Evolutionary conservation across 2,113 vertebrate species (phyloP), one percentile per base, ranked within the genome.

Genomic region (Alectura lathami): DNA sequence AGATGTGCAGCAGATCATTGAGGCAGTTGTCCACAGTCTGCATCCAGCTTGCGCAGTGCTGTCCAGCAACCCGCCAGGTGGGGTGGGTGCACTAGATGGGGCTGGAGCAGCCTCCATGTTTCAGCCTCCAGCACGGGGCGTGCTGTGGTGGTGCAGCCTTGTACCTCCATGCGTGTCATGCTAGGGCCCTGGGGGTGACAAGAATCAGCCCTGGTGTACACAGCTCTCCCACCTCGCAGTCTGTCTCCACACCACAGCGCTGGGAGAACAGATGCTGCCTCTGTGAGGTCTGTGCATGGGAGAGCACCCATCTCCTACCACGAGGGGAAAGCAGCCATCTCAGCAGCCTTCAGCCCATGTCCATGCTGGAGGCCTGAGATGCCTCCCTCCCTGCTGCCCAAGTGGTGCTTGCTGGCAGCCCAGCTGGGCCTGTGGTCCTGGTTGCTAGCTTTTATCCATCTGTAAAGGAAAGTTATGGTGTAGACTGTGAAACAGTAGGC

Each of bases 11-110:
- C 42, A 15, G 42, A 29, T 79, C 62, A 18, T 64, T 63, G 34
- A 91, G 68, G 72, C 17, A 14, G 23, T 74, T 93, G 72, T 24
- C 54, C 59, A 14, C 2, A 2, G 27, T 56, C 59, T 23, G 23
- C 43, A 73, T 47, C 11, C 50, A 66, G 32, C 51, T 72, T 36
- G n/a, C 34, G 3, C 6, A 14, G 20, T 27, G 34, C 10, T 57
- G 30, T 78, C 48, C 36, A 34, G 72, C 18, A 66, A 57, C 38
- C 43, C 1, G 0, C 42, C 48, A 74, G 60, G 16, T 38, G 42
- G 48, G 54, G 6, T 1, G 10, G 68, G 24, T 0, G 2, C 32
- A 21, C 60, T 0, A 2, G 36, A 27, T 36, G 30, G 23, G 20
- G 18, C 66, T 78, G 86, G 70, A 86, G 30, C 54, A 78, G 48